Evolutionary conservation across 2,888 invertebrate species (phyloP).

Genomic region (Euplagia quadripunctaria): DNA sequence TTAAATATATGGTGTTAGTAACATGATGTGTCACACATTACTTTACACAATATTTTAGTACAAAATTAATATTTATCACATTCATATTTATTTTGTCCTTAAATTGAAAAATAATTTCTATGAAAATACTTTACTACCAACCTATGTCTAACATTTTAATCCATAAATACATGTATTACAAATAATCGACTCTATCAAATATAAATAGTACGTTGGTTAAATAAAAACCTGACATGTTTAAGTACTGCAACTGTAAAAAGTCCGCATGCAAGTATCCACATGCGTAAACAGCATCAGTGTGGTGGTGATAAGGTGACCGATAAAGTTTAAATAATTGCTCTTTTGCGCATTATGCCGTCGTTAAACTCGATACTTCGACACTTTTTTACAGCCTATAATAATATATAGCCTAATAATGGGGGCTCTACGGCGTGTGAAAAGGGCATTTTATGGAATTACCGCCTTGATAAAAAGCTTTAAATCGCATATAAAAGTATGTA

Average conservation of each 20-base stretch:
- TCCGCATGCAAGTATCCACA: neutral
- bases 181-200: no score
- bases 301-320: neutral
- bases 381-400: neutral
- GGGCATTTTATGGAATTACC: neutral
- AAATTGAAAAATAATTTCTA: no score
- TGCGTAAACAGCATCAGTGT: neutral
- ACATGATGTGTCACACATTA: no score
- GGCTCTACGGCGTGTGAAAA: neutral
- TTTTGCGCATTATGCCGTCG: neutral
- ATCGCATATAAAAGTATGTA: neutral
- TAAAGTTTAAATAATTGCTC: neutral
- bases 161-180: no score
- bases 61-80: no score
- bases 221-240: neutral
- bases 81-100: no score
- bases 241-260: neutral
- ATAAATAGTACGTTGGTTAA: neutral
- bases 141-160: no score
- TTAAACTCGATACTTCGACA: neutral
- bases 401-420: neutral
- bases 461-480: neutral
- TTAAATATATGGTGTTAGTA: no score
- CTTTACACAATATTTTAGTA: no score
- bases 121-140: no score